These are phyloP conservation scores for Sinentomon sp. DNA, from an alignment of 2,888 invertebrate genomes.

Conservation along the genomic window DNA sequence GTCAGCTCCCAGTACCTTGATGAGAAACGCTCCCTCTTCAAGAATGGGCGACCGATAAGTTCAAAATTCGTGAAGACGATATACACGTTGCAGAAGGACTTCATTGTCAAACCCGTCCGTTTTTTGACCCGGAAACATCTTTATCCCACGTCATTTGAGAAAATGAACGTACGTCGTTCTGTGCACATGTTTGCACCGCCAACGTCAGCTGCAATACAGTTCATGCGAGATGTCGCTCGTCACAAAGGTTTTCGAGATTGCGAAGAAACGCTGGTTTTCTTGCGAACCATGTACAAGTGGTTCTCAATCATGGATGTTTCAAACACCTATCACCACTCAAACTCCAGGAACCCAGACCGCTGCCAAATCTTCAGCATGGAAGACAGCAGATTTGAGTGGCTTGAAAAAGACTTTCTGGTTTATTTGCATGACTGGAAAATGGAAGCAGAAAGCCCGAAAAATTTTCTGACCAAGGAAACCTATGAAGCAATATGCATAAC, in stretches of 20 bases:
- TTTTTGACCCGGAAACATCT: slow-evolving; percentile 8
- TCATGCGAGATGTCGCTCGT: neutral
- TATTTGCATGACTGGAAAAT: neutral
- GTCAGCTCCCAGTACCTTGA: slow-evolving; percentile 9
- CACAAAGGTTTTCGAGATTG: slow-evolving; percentile 3
- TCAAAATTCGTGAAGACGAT: slow-evolving; percentile 3
- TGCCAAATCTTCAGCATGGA: no score
- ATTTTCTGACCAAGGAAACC: slow-evolving; percentile 9
- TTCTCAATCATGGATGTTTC: slow-evolving; percentile 2
- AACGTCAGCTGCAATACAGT: slow-evolving; percentile 6
- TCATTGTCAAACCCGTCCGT: slow-evolving; percentile 8
- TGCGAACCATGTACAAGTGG: slow-evolving; percentile 7
- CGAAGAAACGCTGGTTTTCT: slow-evolving; percentile 5
- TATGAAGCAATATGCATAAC: slow-evolving; percentile 7
- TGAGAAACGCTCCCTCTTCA: neutral
- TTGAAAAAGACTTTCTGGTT: slow-evolving; percentile 1
- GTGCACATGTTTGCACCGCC: slow-evolving; percentile 9
- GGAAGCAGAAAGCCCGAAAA: no score
- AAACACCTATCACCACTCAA: neutral
- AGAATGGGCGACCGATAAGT: slow-evolving; percentile 1
- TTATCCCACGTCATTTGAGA: slow-evolving; percentile 10
- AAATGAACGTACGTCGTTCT: slow-evolving; percentile 11
- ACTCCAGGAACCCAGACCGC: no score
- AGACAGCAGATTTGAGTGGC: slow-evolving; percentile 1
- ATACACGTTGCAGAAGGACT: slow-evolving; percentile 4